Conservation (phyloP, 2,797 vertebrate genomes). For the Hylomyscus alleni region DNA sequence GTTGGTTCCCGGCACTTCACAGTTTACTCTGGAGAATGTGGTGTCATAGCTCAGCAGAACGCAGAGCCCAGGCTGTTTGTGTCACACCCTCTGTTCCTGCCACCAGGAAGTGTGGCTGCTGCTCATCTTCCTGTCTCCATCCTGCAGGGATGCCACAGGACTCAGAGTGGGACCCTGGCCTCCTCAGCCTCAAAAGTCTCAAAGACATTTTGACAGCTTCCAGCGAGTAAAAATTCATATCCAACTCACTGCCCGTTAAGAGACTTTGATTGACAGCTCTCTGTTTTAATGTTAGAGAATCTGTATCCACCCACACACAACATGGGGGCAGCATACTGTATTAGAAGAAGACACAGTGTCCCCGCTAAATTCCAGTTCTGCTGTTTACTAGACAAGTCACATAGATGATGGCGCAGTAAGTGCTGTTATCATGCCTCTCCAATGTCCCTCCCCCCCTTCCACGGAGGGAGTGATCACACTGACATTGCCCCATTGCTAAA, state of each 20-base stretch:
- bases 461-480: accelerated
- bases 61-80: constrained; percentile 35
- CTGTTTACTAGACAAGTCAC: not conserved
- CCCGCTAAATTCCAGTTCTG: not conserved
- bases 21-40: constrained; percentile 49
- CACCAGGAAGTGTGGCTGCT: constrained; percentile 47
- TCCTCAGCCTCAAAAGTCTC: not conserved
- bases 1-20: not conserved
- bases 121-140: constrained; percentile 35
- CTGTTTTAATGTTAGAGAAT: not conserved
- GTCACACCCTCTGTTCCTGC: constrained; percentile 44
- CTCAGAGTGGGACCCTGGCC: not conserved
- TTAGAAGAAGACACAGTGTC: not conserved
- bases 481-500: not conserved
- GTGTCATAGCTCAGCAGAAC: not conserved
- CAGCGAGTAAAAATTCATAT: not conserved
- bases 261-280: not conserved
- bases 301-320: not conserved
- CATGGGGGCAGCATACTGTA: not conserved
- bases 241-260: not conserved
- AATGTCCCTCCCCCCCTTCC: too few species aligned
- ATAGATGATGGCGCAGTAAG: accelerated
- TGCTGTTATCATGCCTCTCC: not conserved
- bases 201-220: not conserved
- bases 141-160: not conserved